Base-by-base conservation (phyloP, 2,797 vertebrate species). In the Anniella stebbinsi region DNA sequence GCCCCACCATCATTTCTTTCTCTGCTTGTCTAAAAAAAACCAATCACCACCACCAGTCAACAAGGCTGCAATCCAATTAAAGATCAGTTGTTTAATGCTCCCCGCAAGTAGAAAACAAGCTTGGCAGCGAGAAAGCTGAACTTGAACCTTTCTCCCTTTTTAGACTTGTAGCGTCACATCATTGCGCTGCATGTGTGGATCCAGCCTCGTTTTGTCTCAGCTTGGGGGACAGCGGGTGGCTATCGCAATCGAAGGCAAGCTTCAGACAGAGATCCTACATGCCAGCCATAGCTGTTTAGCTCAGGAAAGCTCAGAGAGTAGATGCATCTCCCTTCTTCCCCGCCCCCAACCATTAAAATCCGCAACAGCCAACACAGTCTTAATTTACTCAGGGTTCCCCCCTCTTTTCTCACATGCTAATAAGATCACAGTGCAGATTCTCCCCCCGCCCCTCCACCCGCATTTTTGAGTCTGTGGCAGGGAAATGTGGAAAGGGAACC, bases 301-400 rank as follows among this genome's bases (percentile, higher is more conserved):
- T 0, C 9, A 0, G 0, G n/a, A 67, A 30, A 6, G 45, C 30
- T 1, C 0, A 0, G 84, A 1, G 1, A 36, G 51, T 70, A 30
- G 30, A 36, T 1, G 2, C 13, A 70, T 1, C 7, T 7, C 2
- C 3, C 33, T 18, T 8, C 25, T 10, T 6, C 0, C 23, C 5
- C 18, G n/a, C 60, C 54, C 30, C 23, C 21, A 10, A 5, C n/a
- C 38, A 7, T 21, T 28, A 13, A 70, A 89, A 60, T 17, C 69
- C 18, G 57, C 81, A 36, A 11, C 11, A 66, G 30, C 72, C 9
- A 9, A 28, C 36, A 25, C 48, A 7, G 13, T 21, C 45, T 54
- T 38, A 17, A 17, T 54, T 17, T n/a, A 18, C 15, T 15, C 18
- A 0, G 36, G 48, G 63, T 81, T 80, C 17, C 48, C 5, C 69